Evolutionary conservation across 2,888 invertebrate genomes (phyloP).

Genomic region (Timema podura): DNA sequence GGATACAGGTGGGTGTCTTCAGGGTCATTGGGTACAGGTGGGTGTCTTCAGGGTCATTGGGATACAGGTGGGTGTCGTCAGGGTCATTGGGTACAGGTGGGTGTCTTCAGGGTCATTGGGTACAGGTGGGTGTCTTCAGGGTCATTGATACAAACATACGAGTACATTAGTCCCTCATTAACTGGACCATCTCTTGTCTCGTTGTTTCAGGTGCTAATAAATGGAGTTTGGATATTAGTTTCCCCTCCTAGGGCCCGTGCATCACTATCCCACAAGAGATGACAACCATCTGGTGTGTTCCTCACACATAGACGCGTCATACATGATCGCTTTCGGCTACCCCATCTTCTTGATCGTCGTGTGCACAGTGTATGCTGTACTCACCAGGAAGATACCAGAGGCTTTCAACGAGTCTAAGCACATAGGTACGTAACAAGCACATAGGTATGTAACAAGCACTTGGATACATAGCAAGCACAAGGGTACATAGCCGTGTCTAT

Average conservation of each 20-base stretch:
- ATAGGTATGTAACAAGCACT: too few relatives aligned
- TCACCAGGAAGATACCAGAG: slow-evolving; percentile 95
- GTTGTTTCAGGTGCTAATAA: slow-evolving; percentile 67
- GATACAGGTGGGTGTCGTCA: neutral
- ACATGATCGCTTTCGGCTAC: slow-evolving; percentile 92
- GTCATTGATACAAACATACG: neutral
- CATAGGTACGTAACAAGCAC: slow-evolving; percentile 63
- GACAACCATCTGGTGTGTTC: slow-evolving; percentile 92
- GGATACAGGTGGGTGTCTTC: neutral
- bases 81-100: neutral
- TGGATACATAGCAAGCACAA: too few relatives aligned
- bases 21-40: neutral
- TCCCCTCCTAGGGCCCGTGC: slow-evolving; percentile 86
- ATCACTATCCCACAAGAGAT: slow-evolving; percentile 86
- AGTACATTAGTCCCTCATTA: neutral
- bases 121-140: neutral
- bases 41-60: neutral
- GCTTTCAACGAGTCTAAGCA: slow-evolving; percentile 98
- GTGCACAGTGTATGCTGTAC: slow-evolving; percentile 93
- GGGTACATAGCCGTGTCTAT: too few relatives aligned
- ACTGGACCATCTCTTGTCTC: neutral
- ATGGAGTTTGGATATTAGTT: slow-evolving; percentile 88
- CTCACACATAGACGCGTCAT: slow-evolving; percentile 87
- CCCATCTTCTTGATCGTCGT: slow-evolving; percentile 85
- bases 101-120: too few relatives aligned